A percentile compares a stretch with the other conserved stretches of the same genome.
phyloP scores from a whole-genome alignment of 2,888 invertebrate genomes.

The Volucella bombylans region DNA sequence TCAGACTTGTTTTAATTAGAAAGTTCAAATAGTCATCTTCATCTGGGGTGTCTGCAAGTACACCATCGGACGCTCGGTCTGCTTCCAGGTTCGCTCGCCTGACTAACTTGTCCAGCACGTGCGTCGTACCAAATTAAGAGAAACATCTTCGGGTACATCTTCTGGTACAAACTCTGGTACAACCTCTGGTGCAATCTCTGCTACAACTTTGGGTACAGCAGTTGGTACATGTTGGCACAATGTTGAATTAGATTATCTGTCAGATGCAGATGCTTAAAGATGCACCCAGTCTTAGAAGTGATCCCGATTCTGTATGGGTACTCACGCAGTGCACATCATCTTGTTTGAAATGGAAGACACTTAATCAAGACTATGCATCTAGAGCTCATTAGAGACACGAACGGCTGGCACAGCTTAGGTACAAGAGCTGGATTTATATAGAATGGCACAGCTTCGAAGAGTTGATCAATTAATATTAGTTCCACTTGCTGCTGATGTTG shows the following conservation, averaged over 20 bases:
- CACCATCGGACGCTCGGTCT: conserved; percentile 13
- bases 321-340: conserved; percentile 29
- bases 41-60: conserved; percentile 3
- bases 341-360: conserved; percentile 38
- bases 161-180: too few species aligned
- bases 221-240: conserved; percentile 27
- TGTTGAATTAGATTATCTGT: conserved; percentile 42
- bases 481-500: conserved; percentile 26
- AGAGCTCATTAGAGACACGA: conserved; percentile 29
- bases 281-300: conserved; percentile 43
- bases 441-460: conserved; percentile 27
- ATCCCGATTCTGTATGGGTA: conserved; percentile 49
- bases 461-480: conserved; percentile 59
- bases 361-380: conserved; percentile 58
- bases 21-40: conserved; percentile 40
- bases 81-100: conserved; percentile 8
- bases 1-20: conserved; percentile 59
- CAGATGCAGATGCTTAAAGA: conserved; percentile 20
- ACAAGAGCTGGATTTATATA: conserved; percentile 18
- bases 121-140: conserved; percentile 37
- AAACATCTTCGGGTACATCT: conserved; percentile 1
- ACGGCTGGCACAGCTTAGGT: background rate
- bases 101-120: conserved; percentile 47
- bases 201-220: too few species aligned
- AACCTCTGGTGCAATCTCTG: too few species aligned